Base-by-base conservation (phyloP, 2,113 vertebrate species). In the Danionella cerebrum region DNA sequence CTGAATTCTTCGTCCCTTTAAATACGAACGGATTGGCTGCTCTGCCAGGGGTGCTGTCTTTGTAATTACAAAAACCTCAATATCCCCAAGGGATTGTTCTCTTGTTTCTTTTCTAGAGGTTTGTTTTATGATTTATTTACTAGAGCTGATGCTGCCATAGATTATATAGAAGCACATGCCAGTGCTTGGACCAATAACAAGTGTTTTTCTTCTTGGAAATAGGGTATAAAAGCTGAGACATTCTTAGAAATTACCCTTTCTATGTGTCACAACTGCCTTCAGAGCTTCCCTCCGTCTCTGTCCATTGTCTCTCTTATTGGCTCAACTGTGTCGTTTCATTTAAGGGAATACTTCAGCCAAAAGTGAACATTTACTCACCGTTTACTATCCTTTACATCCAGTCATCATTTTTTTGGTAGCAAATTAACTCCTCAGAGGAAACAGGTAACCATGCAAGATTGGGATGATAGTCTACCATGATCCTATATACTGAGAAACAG, bases 71-170 rank as follows among this genome's bases (percentile, higher is more conserved):
- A 41, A 9, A 58, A 44, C 42, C 3, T 29, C 36, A 42, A 24
- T 14, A 54, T 12, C 25, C 33, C 31, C 25, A 47, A 38, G 4
- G 27, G 29, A 33, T 11, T 24, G 5, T n/a, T 35, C 14, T 27
- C 63, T 44, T 44, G 3, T 63, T 70, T 52, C 11, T 22, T 33
- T 52, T 57, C 39, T 70, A 44, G 52, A 58, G 44, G 7, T 14
- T 51, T 71, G 13, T 54, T 67, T 67, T 22, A 9, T 55, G 6
- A 39, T 22, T 16, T n/a, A 27, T 33, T 45, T 50, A 25, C 22
- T 67, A 67, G 11, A 74, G 72, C 72, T 67, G 12, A 67, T 48
- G 72, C 72, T 75, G 72, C 72, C 72, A 50, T 66, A 53, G 27
- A 65, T 63, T 52, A 52, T 52, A 33, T 22, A 48, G 10, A 25